A percentile compares a stretch with the other conserved stretches of the same genome.
Evolutionary conservation across 2,888 invertebrate species (phyloP).

Genomic region (Electrophaes corylata): DNA sequence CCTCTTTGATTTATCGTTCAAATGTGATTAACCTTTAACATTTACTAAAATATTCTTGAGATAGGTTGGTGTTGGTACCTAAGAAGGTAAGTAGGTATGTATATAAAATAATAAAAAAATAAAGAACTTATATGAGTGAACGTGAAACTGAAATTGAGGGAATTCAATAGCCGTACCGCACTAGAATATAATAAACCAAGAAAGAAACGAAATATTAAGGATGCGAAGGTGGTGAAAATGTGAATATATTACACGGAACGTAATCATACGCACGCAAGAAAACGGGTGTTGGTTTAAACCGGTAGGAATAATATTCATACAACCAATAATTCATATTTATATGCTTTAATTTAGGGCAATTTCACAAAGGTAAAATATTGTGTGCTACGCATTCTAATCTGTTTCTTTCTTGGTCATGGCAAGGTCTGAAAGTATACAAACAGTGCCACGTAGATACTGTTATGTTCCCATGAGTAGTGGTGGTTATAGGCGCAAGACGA

Average conservation of each 20-base stretch:
- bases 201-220: constrained; percentile 71
- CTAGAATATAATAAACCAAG: constrained; percentile 55
- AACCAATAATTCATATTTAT: constrained; percentile 78
- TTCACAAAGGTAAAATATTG: constrained; percentile 54
- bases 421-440: constrained; percentile 14
- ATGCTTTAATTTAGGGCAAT: constrained; percentile 74
- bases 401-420: constrained; percentile 7
- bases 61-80: too few species aligned
- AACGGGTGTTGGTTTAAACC: constrained; percentile 63
- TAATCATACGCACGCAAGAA: constrained; percentile 82
- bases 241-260: constrained; percentile 80
- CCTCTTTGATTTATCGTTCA: neutral
- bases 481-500: constrained; percentile 44
- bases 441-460: constrained; percentile 15
- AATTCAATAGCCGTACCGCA: constrained; percentile 31
- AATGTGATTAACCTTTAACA: too few species aligned
- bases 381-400: constrained; percentile 30
- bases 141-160: constrained; percentile 13
- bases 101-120: neutral
- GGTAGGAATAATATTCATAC: constrained; percentile 69
- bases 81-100: too few species aligned
- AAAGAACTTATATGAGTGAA: neutral
- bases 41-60: too few species aligned
- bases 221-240: constrained; percentile 81
- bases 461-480: constrained; percentile 39